These are phyloP conservation scores for Microplitis deprimator DNA, from an alignment of 2,888 invertebrate species.

Conservation along the genomic window DNA sequence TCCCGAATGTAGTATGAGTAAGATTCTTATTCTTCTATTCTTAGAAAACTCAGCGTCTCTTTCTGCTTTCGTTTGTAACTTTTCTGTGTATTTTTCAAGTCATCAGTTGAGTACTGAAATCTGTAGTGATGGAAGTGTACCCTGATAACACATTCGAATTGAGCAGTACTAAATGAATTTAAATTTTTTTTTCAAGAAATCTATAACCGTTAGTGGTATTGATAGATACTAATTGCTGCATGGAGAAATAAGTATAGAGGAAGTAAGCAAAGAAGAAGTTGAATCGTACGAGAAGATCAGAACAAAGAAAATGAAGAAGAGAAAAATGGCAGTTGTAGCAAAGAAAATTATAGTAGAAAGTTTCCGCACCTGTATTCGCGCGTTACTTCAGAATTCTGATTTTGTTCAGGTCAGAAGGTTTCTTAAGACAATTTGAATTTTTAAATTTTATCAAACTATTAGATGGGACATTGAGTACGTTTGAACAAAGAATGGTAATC, in stretches of 20 bases:
- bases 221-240: conserved; percentile 37
- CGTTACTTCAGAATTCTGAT: conserved; percentile 26
- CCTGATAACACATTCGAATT: background rate
- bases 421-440: conserved; percentile 24
- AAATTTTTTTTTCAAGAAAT: conserved; percentile 35
- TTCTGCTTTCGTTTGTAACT: conserved; percentile 19
- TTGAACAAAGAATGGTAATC: conserved; percentile 28
- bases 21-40: conserved; percentile 20
- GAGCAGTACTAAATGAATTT: background rate
- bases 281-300: conserved; percentile 15
- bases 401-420: conserved; percentile 20
- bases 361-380: conserved; percentile 23
- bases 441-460: conserved; percentile 26
- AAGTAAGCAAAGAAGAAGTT: conserved; percentile 5
- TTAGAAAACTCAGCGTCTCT: background rate
- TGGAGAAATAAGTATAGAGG: conserved; percentile 10
- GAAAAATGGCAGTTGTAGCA: conserved; percentile 28
- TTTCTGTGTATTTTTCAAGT: conserved; percentile 30
- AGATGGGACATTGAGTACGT: conserved; percentile 30
- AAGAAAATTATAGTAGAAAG: conserved; percentile 12
- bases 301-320: conserved; percentile 36
- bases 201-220: conserved; percentile 40
- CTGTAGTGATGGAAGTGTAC: conserved; percentile 41
- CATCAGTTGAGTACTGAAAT: conserved; percentile 9
- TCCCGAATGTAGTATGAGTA: conserved; percentile 33